These are phyloP conservation scores for Lepus timidus DNA, from an alignment of 2,113 vertebrate genomes.

Conservation along the genomic window DNA sequence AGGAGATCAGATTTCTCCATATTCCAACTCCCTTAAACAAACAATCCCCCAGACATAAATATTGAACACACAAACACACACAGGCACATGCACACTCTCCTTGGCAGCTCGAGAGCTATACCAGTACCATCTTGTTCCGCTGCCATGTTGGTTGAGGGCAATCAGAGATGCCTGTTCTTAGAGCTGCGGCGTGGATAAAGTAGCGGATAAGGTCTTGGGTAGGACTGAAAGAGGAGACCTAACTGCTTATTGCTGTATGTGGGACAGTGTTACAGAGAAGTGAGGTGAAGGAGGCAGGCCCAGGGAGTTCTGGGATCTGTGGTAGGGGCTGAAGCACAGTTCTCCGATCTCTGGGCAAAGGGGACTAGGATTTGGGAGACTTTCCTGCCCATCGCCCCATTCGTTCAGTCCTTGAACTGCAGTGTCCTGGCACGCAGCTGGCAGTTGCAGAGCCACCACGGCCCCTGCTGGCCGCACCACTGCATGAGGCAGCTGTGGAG, in stretches of 20 bases:
- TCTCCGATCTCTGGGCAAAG: conserved; percentile 1
- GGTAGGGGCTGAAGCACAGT: background rate
- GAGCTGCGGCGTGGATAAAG: background rate
- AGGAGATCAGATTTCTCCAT: background rate
- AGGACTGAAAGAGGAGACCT: background rate
- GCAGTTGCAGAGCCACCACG: accelerated
- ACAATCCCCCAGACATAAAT: background rate
- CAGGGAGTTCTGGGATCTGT: background rate
- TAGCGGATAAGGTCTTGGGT: background rate
- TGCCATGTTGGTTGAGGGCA: background rate
- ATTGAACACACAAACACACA: background rate
- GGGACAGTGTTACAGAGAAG: conserved; percentile 2
- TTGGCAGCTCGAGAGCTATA: background rate
- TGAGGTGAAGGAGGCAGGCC: background rate
- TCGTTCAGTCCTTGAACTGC: background rate
- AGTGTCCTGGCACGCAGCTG: background rate
- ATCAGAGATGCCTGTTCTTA: background rate
- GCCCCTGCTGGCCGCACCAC: accelerated
- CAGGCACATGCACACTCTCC: background rate
- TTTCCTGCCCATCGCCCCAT: background rate
- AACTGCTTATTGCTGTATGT: background rate
- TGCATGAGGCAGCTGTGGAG: accelerated
- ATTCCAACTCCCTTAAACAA: background rate
- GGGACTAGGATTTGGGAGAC: background rate
- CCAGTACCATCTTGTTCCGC: background rate